Conservation (phyloP, 2,113 vertebrate species). For the Podocnemis expansa region DNA sequence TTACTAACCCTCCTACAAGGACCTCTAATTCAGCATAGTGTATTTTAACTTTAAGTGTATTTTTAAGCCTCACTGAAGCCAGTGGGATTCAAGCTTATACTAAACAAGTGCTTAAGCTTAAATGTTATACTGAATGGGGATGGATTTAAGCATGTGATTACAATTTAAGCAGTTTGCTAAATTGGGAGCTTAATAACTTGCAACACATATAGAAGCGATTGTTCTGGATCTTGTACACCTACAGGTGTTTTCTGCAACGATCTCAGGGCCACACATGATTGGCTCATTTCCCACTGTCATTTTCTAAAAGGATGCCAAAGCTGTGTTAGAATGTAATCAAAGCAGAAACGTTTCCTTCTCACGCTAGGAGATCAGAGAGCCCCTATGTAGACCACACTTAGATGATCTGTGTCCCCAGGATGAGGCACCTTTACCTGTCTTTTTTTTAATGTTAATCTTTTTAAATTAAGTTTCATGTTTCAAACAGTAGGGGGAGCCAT, state of each 20-base stretch:
- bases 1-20: neutral
- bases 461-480: neutral
- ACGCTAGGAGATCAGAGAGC: neutral
- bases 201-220: neutral
- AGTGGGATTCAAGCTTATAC: neutral
- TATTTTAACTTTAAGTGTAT: neutral
- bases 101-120: neutral
- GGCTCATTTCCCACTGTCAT: rapidly evolving
- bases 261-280: neutral
- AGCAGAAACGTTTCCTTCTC: neutral
- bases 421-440: neutral
- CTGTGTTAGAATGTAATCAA: neutral
- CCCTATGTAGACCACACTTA: no score
- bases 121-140: neutral
- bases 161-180: neutral
- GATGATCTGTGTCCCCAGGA: neutral
- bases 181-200: neutral
- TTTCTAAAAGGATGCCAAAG: rapidly evolving
- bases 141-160: rapidly evolving
- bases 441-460: neutral
- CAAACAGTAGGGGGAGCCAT: neutral
- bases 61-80: neutral
- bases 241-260: neutral
- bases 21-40: neutral
- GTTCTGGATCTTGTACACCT: neutral